Base-by-base conservation (phyloP, 2,113 vertebrate species). In the Sakesphorus luctuosus region DNA sequence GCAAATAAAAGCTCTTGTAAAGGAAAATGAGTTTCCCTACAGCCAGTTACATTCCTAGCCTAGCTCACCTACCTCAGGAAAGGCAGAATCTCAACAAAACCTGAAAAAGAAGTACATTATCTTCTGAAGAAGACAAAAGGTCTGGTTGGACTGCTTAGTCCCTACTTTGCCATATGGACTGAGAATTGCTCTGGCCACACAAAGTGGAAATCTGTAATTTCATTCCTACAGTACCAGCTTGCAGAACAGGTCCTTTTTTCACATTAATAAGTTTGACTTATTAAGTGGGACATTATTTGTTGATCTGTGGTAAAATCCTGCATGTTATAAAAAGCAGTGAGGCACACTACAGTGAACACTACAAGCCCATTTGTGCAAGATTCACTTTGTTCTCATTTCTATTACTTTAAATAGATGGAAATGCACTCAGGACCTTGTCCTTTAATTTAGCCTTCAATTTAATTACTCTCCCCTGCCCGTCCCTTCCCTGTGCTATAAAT, bases 371-470 rank as follows among this genome's bases (percentile, higher is more conserved):
- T 44, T 2, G 4, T 46, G 65, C 74, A 95, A 85, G 26, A 82
- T 26, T 6, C 35, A 63, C 53, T 86, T 84, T 76, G 35, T 93
- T 91, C 71, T 92, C 29, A 38, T 23, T 88, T 58, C 23, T 72
- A 0, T 50, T 75, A 68, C 44, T 81, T 93, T 79, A 91, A 89
- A 50, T 28, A 47, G 47, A 84, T 43, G 46, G 55, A 92, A 96
- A 90, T 28, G 59, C 23, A 66, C 23, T 77, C 36, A 58, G 58
- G 49, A 92, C 29, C 12, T 36, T 55, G 72, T 73, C 68, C 75
- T 94, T 92, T 88, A 93, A 94, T 94, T 92, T 66, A 88, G 40
- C 20, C 26, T 95, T 90, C 59, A 73, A 73, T 77, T 85, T 93
- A 90, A 85, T 88, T 92, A 92, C 59, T 67, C 11, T 33, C 9